Conservation (phyloP, 2,888 invertebrate genomes). For the Acleris literana region DNA sequence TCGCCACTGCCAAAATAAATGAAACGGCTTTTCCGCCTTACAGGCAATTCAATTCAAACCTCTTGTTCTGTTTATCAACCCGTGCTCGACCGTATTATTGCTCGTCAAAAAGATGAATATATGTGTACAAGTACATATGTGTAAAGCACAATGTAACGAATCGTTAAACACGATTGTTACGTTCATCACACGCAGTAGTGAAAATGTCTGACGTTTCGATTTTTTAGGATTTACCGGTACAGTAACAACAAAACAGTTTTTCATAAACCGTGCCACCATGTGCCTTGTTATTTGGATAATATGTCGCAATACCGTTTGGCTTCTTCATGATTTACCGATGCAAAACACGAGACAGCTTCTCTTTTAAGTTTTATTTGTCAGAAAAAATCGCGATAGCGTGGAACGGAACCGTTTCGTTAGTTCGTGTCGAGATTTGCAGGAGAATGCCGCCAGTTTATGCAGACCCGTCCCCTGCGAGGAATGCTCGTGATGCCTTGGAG, state of each 20-base stretch:
- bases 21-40: slow-evolving; percentile 67
- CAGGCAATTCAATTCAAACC: slow-evolving; percentile 58
- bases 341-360: slow-evolving; percentile 44
- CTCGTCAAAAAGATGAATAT: background rate
- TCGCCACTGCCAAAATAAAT: slow-evolving; percentile 74
- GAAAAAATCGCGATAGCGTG: slow-evolving; percentile 49
- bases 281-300: slow-evolving; percentile 31
- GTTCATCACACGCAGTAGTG: too few relatives aligned
- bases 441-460: slow-evolving; percentile 19
- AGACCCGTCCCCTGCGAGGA: slow-evolving; percentile 7
- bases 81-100: background rate
- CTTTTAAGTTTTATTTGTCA: slow-evolving; percentile 46
- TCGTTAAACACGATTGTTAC: too few relatives aligned
- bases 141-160: too few relatives aligned
- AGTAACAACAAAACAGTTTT: slow-evolving; percentile 6
- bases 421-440: slow-evolving; percentile 43
- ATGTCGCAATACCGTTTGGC: slow-evolving; percentile 28
- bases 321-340: slow-evolving; percentile 38
- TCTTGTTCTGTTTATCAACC: slow-evolving; percentile 47
- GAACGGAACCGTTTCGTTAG: slow-evolving; percentile 47
- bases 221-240: background rate
- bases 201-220: background rate
- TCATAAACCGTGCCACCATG: slow-evolving; percentile 28
- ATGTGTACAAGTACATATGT: too few relatives aligned
- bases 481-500: background rate